Percentiles rank a stretch among this genome's conserved stretches.
Evolutionary conservation across 2,888 invertebrate genomes (phyloP).

Genomic region (Heliconius ismenius): DNA sequence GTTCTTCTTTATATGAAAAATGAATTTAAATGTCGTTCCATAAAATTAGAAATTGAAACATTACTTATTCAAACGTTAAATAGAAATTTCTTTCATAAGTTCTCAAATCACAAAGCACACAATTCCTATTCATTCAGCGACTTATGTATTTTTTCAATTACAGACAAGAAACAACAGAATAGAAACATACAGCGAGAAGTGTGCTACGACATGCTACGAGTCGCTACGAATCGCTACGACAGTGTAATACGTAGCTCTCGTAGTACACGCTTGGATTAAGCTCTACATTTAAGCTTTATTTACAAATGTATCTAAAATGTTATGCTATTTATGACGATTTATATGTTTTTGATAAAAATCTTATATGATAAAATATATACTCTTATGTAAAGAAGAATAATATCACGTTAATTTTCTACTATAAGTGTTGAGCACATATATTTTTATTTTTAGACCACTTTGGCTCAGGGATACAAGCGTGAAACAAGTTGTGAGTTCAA

Average conservation of each 20-base stretch:
- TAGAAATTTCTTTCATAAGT: not conserved
- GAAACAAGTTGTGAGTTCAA: too few species aligned
- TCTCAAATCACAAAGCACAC: not conserved
- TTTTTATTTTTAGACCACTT: too few species aligned
- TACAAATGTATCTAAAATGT: not conserved
- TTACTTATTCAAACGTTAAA: not conserved
- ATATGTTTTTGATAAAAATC: not conserved
- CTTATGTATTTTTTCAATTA: conserved; percentile 11
- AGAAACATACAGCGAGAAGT: not conserved
- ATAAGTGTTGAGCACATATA: too few species aligned
- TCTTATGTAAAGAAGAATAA: too few species aligned
- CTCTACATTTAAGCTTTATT: not conserved
- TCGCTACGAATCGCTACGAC: conserved; percentile 9
- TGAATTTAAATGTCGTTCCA: not conserved
- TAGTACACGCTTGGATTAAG: not conserved
- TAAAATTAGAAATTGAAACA: not conserved
- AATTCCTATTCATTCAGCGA: conserved; percentile 1
- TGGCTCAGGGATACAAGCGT: too few species aligned
- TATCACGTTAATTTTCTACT: too few species aligned
- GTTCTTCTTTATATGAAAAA: not conserved
- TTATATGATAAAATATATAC: not conserved
- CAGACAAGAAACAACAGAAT: not conserved
- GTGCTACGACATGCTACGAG: conserved; percentile 13
- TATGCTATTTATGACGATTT: not conserved
- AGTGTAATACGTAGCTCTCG: not conserved